Conservation (phyloP, 2,797 vertebrate species). For the Myotis vivesi region DNA sequence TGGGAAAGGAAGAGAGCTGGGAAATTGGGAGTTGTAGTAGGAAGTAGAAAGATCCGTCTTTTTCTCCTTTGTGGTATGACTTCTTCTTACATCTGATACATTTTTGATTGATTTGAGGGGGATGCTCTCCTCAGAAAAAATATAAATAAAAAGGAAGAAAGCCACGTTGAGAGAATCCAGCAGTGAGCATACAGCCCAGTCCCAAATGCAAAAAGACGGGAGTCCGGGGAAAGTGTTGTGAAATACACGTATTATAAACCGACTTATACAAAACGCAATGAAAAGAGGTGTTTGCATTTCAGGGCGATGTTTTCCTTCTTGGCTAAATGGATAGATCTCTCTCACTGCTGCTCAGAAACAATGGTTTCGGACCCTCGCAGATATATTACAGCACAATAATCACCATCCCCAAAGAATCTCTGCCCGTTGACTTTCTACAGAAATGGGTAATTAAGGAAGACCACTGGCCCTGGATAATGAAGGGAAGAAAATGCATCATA, state of each 20-base stretch:
- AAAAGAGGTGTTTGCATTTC: background rate
- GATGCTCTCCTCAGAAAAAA: background rate
- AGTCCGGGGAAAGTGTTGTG: background rate
- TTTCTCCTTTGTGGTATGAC: background rate
- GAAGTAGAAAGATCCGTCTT: background rate
- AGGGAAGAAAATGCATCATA: conserved; percentile 65
- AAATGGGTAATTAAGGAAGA: conserved; percentile 75
- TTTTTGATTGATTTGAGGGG: background rate
- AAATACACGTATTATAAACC: conserved; percentile 4
- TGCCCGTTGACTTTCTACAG: background rate
- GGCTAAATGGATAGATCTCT: background rate
- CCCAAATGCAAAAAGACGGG: background rate
- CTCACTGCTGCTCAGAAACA: conserved; percentile 52
- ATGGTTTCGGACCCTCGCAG: background rate
- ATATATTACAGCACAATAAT: conserved; percentile 46
- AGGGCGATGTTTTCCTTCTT: background rate
- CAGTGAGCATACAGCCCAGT: background rate
- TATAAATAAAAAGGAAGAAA: background rate
- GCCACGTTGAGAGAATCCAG: background rate
- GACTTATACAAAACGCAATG: conserved; percentile 18
- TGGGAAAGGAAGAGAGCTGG: background rate
- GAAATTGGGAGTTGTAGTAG: background rate
- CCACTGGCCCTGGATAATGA: conserved; percentile 76
- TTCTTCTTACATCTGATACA: background rate
- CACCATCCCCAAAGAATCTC: conserved; percentile 7